Base-by-base conservation (phyloP, 2,113 vertebrate genomes). In the Ameiurus melas region DNA sequence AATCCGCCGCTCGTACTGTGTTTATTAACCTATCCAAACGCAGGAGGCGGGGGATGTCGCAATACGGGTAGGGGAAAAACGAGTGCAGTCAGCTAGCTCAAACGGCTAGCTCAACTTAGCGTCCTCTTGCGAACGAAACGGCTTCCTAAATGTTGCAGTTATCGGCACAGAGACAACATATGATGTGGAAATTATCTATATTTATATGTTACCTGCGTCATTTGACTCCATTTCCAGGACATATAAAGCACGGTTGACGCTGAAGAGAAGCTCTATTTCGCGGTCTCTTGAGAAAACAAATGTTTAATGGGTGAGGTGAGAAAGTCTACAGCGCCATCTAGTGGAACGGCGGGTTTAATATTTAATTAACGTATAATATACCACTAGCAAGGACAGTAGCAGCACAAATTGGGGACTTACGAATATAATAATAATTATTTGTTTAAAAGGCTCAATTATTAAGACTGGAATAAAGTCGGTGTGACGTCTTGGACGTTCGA, bases 191-290 rank as follows among this genome's bases (percentile, higher is more conserved):
- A 1, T 1, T 3, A 43, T 55, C 2, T 22, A 27, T 27, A 77
- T n/a, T 77, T 22, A 7, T 57, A 36, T 7, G 39, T 84, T 85
- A 88, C 87, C 87, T 85, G 87, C 83, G n/a, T 88, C 87, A 17
- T 88, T 85, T 70, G 83, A 88, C 58, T 88, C 87, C 87, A 88
- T 88, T 85, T 88, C 30, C 12, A 55, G 5, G 60, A 51, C 27
- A 0, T 88, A n/a, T 16, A 60, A 62, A 83, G 5, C 68, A 25
- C 1, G n/a, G 58, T 12, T 60, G 22, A 80, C 19, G 25, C 77
- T 25, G 78, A 25, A 14, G 47, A 58, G 57, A 57, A 70, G 12
- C 66, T 1, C 25, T 68, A 20, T 58, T 70, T 82, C 25, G 25
- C 6, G 19, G 3, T 82, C 77, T 70, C 22, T 3, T 2, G 19